phyloP scores from a whole-genome alignment of 2,888 invertebrate species.

The Melanargia galathea region DNA sequence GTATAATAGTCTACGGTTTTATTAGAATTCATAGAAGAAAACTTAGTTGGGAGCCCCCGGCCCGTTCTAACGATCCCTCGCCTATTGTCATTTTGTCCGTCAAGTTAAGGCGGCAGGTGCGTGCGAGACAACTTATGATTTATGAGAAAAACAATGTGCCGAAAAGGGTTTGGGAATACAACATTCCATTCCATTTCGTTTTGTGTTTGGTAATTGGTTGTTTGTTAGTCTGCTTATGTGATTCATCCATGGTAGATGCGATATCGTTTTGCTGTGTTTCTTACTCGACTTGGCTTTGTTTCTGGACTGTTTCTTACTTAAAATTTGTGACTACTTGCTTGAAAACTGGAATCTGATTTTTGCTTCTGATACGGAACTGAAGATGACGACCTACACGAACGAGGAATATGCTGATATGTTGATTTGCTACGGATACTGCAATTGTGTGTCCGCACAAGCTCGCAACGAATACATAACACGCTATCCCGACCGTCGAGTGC shows the following conservation, averaged over 20 bases:
- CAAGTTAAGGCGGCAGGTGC: no score
- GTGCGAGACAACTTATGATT: no score
- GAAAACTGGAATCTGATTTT: constrained; percentile 32
- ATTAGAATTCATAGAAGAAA: background rate
- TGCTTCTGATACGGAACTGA: constrained; percentile 34
- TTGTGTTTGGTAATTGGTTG: no score
- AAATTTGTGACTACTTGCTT: background rate
- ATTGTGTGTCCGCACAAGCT: constrained; percentile 38
- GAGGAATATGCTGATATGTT: constrained; percentile 42
- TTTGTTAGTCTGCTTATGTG: no score
- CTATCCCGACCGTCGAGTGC: constrained; percentile 42
- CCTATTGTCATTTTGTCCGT: no score
- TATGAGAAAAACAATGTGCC: no score
- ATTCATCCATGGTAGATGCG: no score
- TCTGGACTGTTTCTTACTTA: background rate
- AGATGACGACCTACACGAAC: constrained; percentile 35
- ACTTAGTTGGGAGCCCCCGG: no score
- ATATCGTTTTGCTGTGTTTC: no score
- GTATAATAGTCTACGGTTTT: background rate
- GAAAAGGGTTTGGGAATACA: no score
- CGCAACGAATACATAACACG: constrained; percentile 42
- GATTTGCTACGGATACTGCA: constrained; percentile 40
- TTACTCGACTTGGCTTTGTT: background rate
- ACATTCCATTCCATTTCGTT: no score
- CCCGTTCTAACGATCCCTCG: no score